Evolutionary conservation across 2,113 vertebrate species (phyloP), one percentile per base, ranked within the genome.

Genomic region (Microcebus lehilahytsara): DNA sequence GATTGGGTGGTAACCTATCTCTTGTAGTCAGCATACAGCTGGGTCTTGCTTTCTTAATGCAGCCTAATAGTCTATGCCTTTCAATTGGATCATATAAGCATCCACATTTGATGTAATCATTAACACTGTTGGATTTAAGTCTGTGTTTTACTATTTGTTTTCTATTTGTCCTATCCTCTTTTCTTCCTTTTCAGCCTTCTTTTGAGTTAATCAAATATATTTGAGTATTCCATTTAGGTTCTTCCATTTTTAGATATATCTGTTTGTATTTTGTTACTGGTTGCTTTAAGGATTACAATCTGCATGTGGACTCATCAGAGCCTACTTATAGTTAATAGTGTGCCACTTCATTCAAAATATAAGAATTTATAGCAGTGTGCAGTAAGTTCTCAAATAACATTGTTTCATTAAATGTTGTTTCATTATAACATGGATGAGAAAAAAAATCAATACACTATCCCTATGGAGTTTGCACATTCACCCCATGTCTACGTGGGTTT

Each of bases 181-280:
- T 67, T 62, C 42, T 42, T 89, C 17, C 22, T 85, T 67, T 87
- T 53, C n/a, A 49, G 40, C 37, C 22, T 81, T 86, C 17, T 56
- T 93, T 62, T 53, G 51, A 72, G 51, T 75, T 96, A 87, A 53
- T 80, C 58, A 93, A 91, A 91, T 77, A 71, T 71, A 40, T 66
- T 30, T 86, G 92, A 77, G 19, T 78, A 83, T 90, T 93, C 9
- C 40, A 66, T 86, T 84, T 66, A 95, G 64, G 79, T 72, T 74
- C 30, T 37, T 93, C 13, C 51, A 62, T 32, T 89, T 72, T 80
- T 46, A 88, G 46, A 58, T 79, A n/a, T 51, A 27, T 40, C 13
- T 53, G 40, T 86, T 64, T 72, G 40, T 64, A 71, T 46, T 56
- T 94, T 96, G 66, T 77, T 72, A 40, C 49, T 80, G 11, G 34